Percentiles rank a stretch among this genome's conserved stretches.
phyloP scores from a whole-genome alignment of 2,888 invertebrate genomes.

The Eustalomyia histrio region DNA sequence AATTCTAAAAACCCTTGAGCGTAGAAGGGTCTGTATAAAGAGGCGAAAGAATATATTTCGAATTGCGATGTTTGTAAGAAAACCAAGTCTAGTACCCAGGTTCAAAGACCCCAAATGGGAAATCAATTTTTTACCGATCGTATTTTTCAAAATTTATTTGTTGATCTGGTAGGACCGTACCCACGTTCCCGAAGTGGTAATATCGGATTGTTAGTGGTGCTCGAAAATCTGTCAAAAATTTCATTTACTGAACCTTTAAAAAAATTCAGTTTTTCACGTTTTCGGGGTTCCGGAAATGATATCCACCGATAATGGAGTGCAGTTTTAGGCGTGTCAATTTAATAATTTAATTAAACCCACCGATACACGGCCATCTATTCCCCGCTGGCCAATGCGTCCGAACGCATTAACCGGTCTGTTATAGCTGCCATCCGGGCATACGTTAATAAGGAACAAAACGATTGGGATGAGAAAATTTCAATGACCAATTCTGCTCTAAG shows the following conservation, averaged over 20 bases:
- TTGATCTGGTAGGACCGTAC: no score
- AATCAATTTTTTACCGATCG: no score
- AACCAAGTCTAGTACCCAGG: neutral
- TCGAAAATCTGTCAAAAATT: no score
- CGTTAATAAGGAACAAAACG: constrained; percentile 4
- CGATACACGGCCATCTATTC: constrained; percentile 4
- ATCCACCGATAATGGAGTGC: neutral
- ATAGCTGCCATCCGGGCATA: constrained; percentile 7
- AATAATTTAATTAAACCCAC: neutral
- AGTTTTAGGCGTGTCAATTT: neutral
- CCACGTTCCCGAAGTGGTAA: no score
- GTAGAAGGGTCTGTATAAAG: neutral
- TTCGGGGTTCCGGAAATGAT: constrained; percentile 1
- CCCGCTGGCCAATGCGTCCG: constrained; percentile 31
- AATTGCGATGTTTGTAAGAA: constrained; percentile 11
- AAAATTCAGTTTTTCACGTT: no score
- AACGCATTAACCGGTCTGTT: constrained; percentile 27
- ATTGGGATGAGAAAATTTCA: no score
- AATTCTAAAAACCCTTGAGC: constrained; percentile 2
- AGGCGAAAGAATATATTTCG: constrained; percentile 5
- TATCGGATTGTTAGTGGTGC: no score
- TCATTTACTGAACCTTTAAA: no score
- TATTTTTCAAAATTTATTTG: no score
- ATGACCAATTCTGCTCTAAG: no score
- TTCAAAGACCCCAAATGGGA: constrained; percentile 19